Evolutionary conservation across 2,113 vertebrate genomes (phyloP).

Genomic region (Gavia stellata): DNA sequence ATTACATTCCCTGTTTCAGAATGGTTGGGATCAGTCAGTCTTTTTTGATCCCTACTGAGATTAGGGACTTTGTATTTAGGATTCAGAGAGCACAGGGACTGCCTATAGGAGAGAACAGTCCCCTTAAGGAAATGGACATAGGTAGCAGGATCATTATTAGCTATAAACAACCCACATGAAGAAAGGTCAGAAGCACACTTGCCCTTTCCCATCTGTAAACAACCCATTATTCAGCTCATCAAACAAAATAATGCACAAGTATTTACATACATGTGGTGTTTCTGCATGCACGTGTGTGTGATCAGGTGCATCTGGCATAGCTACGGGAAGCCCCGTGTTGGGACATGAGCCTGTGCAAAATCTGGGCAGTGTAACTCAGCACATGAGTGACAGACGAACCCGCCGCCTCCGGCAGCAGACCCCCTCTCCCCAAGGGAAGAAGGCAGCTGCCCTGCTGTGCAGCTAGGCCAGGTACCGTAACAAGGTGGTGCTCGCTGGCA

Average conservation of each 20-base stretch:
- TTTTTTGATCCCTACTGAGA: neutral
- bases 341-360: accelerated
- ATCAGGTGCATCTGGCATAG: neutral
- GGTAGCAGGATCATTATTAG: neutral
- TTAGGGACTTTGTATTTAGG: neutral
- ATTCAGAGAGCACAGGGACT: neutral
- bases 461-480: neutral
- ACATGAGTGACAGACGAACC: accelerated
- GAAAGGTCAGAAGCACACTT: neutral
- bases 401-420: accelerated
- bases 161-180: neutral
- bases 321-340: too few relatives aligned
- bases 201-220: neutral
- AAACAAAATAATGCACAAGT: neutral
- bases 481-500: neutral
- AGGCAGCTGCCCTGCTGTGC: accelerated
- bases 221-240: neutral
- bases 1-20: neutral
- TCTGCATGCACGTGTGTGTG: accelerated
- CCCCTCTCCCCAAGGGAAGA: neutral
- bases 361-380: accelerated
- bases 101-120: neutral
- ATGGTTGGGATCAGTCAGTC: neutral
- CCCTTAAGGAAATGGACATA: neutral
- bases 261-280: neutral